These are phyloP conservation scores for Automeris io DNA, from an alignment of 2,888 invertebrate genomes.

Conservation along the genomic window DNA sequence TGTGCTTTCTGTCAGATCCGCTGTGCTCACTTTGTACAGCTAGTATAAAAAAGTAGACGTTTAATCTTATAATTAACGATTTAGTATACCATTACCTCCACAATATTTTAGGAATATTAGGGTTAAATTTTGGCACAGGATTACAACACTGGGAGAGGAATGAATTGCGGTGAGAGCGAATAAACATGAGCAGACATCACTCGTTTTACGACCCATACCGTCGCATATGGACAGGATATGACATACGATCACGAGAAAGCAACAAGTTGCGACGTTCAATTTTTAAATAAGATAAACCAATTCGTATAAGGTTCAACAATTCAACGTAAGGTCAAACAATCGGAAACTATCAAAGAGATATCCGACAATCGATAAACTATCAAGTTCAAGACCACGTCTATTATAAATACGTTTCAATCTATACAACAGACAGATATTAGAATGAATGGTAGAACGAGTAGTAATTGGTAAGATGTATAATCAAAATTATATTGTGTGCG, in stretches of 20 bases:
- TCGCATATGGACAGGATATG: background rate
- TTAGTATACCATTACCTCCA: too few species aligned
- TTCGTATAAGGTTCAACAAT: slow-evolving; percentile 20
- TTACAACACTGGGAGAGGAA: too few species aligned
- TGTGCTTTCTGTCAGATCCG: too few species aligned
- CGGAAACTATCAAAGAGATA: slow-evolving; percentile 40
- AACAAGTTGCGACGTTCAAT: too few species aligned
- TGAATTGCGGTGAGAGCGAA: slow-evolving; percentile 6
- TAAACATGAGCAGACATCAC: background rate
- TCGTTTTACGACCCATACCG: background rate
- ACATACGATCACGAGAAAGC: background rate
- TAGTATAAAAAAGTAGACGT: too few species aligned
- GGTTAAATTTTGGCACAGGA: too few species aligned
- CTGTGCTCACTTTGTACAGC: too few species aligned
- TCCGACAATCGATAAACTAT: slow-evolving; percentile 35
- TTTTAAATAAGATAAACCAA: background rate
- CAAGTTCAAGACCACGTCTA: slow-evolving; percentile 60
- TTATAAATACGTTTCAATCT: slow-evolving; percentile 41
- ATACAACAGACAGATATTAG: slow-evolving; percentile 33
- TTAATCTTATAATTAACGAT: too few species aligned
- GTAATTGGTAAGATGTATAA: slow-evolving; percentile 46
- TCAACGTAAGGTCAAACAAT: slow-evolving; percentile 19
- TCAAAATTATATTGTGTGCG: too few species aligned
- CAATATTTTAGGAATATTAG: too few species aligned
- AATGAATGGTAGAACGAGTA: slow-evolving; percentile 38